A percentile compares a stretch with the other conserved stretches of the same genome.
Evolutionary conservation across 30 jellyfish, hydroid and myxozoan species (phyloP).

Genomic region (Sanderia malayensis): DNA sequence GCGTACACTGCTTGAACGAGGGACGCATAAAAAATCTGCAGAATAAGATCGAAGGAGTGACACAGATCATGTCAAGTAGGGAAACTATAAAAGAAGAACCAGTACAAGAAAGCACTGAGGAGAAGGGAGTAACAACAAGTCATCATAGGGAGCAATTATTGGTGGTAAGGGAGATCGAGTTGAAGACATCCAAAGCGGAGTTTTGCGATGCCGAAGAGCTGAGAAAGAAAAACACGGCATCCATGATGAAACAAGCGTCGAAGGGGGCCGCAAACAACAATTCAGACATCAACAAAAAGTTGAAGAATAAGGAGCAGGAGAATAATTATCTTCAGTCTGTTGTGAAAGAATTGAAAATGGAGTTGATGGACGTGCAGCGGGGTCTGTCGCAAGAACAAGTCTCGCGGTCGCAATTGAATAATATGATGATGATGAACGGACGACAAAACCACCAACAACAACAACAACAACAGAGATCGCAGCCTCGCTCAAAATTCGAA

Average conservation of each 20-base stretch:
- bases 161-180: slow-evolving; percentile 66
- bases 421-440: slow-evolving; percentile 39
- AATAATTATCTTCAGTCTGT: slow-evolving; percentile 68
- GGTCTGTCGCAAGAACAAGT: slow-evolving; percentile 46
- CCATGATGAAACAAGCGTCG: slow-evolving; percentile 2
- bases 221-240: slow-evolving; percentile 7
- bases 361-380: slow-evolving; percentile 68
- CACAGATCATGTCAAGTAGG: slow-evolving; percentile 40
- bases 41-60: slow-evolving; percentile 68
- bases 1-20: slow-evolving; percentile 58
- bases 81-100: slow-evolving; percentile 48
- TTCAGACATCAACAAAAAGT: slow-evolving; percentile 14
- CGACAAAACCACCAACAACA: no score
- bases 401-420: slow-evolving; percentile 33
- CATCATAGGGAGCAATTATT: slow-evolving; percentile 48
- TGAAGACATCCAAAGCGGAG: slow-evolving; percentile 66
- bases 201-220: slow-evolving; percentile 52
- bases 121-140: no score
- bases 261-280: not conserved
- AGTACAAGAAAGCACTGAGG: not conserved
- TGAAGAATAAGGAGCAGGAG: slow-evolving; percentile 74
- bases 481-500: not conserved
- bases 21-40: slow-evolving; percentile 55
- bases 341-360: slow-evolving; percentile 77
- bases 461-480: not conserved